Conservation (phyloP, 1,140 invertebrate species). For the Caerostris extrusa region DNA sequence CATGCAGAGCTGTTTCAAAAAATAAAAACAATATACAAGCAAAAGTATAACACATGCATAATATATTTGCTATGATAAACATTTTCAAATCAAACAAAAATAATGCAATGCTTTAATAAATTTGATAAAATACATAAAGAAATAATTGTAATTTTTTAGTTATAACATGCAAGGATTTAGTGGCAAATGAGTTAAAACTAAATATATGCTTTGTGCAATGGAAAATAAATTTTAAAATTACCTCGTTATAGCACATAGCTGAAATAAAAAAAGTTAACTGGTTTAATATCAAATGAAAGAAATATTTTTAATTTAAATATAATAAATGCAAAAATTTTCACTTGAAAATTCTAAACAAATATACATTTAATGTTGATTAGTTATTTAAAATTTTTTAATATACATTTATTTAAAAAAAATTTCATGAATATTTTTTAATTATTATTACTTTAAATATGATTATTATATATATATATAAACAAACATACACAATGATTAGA, state of each 20-base stretch:
- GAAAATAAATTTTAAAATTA: constrained; percentile 25
- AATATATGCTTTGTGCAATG: not conserved
- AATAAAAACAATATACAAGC: not conserved
- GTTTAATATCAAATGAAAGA: too few relatives aligned
- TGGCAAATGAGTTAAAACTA: not conserved
- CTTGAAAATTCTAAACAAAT: too few relatives aligned
- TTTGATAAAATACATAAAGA: not conserved
- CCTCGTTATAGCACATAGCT: constrained; percentile 11
- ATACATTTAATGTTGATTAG: too few relatives aligned
- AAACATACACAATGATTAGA: too few relatives aligned
- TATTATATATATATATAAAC: too few relatives aligned
- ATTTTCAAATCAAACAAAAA: not conserved
- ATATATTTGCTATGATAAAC: not conserved
- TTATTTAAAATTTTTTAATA: too few relatives aligned
- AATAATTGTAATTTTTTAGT: not conserved
- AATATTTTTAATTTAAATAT: too few relatives aligned
- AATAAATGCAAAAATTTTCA: too few relatives aligned
- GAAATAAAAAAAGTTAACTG: constrained; percentile 1
- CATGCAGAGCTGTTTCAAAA: not conserved
- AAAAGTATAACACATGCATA: constrained; percentile 6
- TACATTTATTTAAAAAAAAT: too few relatives aligned
- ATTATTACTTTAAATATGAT: too few relatives aligned
- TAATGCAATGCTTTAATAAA: not conserved
- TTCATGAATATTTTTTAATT: too few relatives aligned
- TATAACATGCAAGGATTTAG: not conserved